A percentile compares a stretch with the other conserved stretches of the same genome.
Conservation (phyloP, 2,797 vertebrate genomes). For the Lerista edwardsae region DNA sequence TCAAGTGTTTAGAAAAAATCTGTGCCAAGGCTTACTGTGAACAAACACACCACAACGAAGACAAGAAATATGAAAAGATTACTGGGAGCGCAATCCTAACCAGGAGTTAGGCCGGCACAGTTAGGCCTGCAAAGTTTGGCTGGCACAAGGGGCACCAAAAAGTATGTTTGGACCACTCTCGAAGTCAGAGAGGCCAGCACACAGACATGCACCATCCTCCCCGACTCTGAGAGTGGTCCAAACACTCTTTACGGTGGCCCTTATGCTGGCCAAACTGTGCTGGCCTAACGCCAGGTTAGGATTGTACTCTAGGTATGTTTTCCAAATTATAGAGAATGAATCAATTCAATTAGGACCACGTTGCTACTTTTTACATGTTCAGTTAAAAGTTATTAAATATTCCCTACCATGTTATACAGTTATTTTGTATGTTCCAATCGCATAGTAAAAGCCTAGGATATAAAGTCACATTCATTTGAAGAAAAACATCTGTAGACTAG, state of each 20-base stretch:
- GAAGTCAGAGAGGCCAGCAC: too few species aligned
- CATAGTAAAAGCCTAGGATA: slow-evolving; percentile 21
- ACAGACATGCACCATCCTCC: too few species aligned
- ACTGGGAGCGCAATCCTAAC: too few species aligned
- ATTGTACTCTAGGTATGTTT: too few species aligned
- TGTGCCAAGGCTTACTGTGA: not conserved
- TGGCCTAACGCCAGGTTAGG: too few species aligned
- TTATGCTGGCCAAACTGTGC: too few species aligned
- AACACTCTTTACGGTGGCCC: too few species aligned
- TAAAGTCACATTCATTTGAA: slow-evolving; percentile 35
- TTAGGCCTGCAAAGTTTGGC: too few species aligned
- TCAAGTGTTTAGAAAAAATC: not conserved
- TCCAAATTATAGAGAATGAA: not conserved
- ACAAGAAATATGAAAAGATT: not conserved
- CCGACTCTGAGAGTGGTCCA: too few species aligned
- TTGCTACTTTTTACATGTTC: not conserved
- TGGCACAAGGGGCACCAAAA: too few species aligned
- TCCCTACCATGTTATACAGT: slow-evolving; percentile 4
- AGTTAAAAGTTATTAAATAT: slow-evolving; percentile 26
- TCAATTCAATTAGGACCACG: slow-evolving; percentile 13
- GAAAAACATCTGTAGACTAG: not conserved
- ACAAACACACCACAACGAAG: not conserved
- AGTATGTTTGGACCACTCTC: too few species aligned
- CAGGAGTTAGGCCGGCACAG: too few species aligned
- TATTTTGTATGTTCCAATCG: not conserved